These are phyloP conservation scores for Paraescarpia echinospica DNA, from an alignment of 1,140 invertebrate genomes.

Conservation along the genomic window DNA sequence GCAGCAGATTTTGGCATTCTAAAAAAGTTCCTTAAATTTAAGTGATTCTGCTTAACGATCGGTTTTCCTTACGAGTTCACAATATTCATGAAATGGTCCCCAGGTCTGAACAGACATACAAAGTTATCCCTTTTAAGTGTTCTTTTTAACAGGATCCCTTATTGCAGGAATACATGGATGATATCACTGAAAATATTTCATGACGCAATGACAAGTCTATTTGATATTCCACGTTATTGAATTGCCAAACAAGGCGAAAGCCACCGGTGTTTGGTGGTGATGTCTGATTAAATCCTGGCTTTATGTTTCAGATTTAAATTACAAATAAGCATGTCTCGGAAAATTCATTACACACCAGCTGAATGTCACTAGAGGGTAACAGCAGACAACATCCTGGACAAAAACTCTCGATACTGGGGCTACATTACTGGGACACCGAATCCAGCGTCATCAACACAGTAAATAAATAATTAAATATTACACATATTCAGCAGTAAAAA, in stretches of 20 bases:
- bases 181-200: neutral
- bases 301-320: neutral
- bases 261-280: neutral
- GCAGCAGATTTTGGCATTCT: too few relatives aligned
- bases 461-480: neutral
- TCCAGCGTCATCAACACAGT: neutral
- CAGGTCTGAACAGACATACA: too few relatives aligned
- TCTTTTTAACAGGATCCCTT: too few relatives aligned
- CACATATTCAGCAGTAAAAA: neutral
- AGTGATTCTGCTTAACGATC: too few relatives aligned
- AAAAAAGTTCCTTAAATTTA: too few relatives aligned
- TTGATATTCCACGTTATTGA: neutral
- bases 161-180: neutral
- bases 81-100: too few relatives aligned
- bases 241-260: neutral
- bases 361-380: too few relatives aligned
- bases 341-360: neutral
- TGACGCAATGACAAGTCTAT: neutral
- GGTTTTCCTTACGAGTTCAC: too few relatives aligned
- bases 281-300: neutral
- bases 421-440: neutral
- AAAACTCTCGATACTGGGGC: neutral
- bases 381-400: too few relatives aligned
- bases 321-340: neutral
- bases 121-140: too few relatives aligned